Percentiles rank a stretch among this genome's conserved stretches.
These are phyloP conservation scores for Sebastes diaconus DNA, from an alignment of 2,797 vertebrate genomes.

Conservation along the genomic window DNA sequence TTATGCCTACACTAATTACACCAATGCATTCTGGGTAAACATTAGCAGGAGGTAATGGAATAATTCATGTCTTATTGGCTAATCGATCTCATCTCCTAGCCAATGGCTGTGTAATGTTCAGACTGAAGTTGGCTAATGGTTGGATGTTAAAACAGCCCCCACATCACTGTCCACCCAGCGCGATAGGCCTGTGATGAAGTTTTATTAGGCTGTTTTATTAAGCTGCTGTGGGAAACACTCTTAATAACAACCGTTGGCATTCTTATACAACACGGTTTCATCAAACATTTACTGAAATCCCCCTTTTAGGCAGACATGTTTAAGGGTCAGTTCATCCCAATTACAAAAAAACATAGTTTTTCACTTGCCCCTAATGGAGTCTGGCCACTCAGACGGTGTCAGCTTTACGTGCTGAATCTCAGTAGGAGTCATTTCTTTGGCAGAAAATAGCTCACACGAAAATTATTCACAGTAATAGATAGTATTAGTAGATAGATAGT, in stretches of 20 bases:
- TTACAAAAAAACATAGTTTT: neutral
- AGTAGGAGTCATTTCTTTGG: neutral
- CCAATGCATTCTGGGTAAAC: conserved; percentile 53
- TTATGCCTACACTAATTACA: conserved; percentile 22
- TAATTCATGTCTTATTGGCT: conserved; percentile 52
- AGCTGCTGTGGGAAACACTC: conserved; percentile 42
- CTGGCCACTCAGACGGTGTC: neutral
- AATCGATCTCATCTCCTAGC: conserved; percentile 47
- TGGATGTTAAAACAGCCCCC: conserved; percentile 31
- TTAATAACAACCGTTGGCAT: conserved; percentile 2
- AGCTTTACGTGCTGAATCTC: neutral
- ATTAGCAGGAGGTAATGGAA: conserved; percentile 44
- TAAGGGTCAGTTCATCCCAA: neutral
- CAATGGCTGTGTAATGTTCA: conserved; percentile 22
- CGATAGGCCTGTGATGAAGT: conserved; percentile 29
- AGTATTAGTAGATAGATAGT: too few relatives aligned
- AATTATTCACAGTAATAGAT: neutral
- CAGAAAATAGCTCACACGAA: neutral
- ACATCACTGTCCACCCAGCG: conserved; percentile 26
- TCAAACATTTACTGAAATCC: neutral
- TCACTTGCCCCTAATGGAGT: neutral
- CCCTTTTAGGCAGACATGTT: neutral
- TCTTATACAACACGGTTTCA: neutral
- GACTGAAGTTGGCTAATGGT: conserved; percentile 36
- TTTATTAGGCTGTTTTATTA: conserved; percentile 51